Conservation (phyloP, 2,888 invertebrate species). For the Stenurella melanura region DNA sequence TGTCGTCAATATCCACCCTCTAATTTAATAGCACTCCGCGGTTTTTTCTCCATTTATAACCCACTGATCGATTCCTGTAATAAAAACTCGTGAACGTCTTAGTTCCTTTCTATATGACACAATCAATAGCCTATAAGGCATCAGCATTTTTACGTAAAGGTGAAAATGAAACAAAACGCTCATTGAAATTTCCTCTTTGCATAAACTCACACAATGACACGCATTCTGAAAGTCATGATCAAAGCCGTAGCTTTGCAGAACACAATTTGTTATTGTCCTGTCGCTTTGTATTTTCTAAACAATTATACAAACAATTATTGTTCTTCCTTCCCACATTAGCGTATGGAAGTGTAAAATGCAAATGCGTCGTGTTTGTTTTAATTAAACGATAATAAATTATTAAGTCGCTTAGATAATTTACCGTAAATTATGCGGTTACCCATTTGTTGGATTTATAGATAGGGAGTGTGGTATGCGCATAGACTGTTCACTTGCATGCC, state of each 20-base stretch:
- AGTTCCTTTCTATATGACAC: too few species aligned
- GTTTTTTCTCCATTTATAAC: too few species aligned
- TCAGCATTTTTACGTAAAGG: background rate
- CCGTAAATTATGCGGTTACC: background rate
- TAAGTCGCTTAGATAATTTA: background rate
- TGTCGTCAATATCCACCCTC: too few species aligned
- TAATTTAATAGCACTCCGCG: too few species aligned
- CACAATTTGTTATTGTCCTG: conserved; percentile 4
- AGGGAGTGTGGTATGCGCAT: background rate
- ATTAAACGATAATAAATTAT: conserved; percentile 3
- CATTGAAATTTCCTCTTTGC: background rate
- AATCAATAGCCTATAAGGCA: too few species aligned
- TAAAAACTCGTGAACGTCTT: too few species aligned
- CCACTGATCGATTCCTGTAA: too few species aligned
- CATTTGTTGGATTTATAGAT: conserved; percentile 3
- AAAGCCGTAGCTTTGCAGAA: background rate
- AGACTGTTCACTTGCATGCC: background rate
- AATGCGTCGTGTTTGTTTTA: conserved; percentile 9
- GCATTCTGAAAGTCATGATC: conserved; percentile 15
- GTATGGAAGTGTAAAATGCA: conserved; percentile 9
- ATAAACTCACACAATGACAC: background rate
- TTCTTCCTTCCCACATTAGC: conserved; percentile 5
- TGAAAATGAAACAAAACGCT: background rate
- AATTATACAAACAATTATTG: conserved; percentile 4
- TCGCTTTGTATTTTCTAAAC: background rate